Conservation (phyloP, 2,797 vertebrate genomes). For the Coluber constrictor region DNA sequence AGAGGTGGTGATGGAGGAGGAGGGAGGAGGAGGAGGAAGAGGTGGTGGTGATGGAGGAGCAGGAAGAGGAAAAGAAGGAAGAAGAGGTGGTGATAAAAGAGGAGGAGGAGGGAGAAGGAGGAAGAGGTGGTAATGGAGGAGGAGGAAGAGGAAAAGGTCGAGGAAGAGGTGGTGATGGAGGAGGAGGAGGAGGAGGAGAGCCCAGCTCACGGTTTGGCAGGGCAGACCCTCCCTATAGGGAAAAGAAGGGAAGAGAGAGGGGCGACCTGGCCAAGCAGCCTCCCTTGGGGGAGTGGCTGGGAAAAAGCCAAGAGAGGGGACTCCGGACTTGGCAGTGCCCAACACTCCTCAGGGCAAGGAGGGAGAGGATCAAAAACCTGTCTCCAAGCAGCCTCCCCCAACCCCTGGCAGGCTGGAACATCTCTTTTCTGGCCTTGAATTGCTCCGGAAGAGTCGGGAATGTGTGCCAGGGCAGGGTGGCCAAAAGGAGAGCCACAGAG, state of each 20-base stretch:
- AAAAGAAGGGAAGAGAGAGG: background rate
- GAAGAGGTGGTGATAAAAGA: no score
- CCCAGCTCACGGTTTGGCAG: constrained; percentile 28
- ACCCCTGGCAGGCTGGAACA: background rate
- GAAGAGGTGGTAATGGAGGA: no score
- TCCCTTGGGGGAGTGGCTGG: background rate
- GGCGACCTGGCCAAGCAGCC: background rate
- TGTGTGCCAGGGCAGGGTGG: background rate
- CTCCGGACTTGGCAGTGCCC: background rate
- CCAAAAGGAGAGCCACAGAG: background rate
- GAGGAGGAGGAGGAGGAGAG: background rate
- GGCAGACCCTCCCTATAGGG: no score
- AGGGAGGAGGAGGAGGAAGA: rapidly evolving
- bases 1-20: constrained; percentile 32
- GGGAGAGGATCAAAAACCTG: background rate
- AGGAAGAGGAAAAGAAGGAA: no score
- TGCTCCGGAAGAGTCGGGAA: constrained; percentile 1
- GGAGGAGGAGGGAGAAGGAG: no score
- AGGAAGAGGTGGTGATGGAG: no score
- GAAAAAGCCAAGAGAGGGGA: rapidly evolving
- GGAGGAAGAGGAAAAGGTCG: no score
- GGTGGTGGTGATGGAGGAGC: no score
- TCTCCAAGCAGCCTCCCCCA: background rate
- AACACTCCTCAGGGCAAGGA: background rate
- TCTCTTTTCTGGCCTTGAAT: constrained; percentile 28